Evolutionary conservation across 1,140 invertebrate genomes (phyloP).

Genomic region (Arctopsyche grandis): DNA sequence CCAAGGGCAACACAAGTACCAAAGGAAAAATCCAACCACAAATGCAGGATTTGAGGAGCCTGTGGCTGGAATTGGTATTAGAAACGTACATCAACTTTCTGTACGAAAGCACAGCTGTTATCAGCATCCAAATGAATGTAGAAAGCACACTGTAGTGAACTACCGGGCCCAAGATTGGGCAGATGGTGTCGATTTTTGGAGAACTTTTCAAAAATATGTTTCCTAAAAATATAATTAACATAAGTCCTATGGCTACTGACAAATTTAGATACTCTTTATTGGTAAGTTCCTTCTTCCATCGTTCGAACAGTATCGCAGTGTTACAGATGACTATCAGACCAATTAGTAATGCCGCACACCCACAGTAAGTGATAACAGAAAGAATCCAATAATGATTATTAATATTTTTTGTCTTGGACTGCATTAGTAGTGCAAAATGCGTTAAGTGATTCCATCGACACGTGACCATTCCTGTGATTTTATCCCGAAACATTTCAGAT

Average conservation of each 20-base stretch:
- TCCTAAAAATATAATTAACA: conserved; percentile 59
- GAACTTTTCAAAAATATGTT: conserved; percentile 57
- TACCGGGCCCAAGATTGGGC: conserved; percentile 61
- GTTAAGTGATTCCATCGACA: conserved; percentile 64
- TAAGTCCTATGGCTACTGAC: conserved; percentile 59
- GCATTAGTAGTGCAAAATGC: conserved; percentile 63
- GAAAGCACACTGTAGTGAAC: conserved; percentile 63
- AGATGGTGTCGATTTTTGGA: conserved; percentile 55
- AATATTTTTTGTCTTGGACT: conserved; percentile 55
- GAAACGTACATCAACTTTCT: conserved; percentile 62
- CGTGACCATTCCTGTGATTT: conserved; percentile 57
- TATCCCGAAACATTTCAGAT: conserved; percentile 51
- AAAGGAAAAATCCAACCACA: conserved; percentile 63
- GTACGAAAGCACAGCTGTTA: conserved; percentile 63
- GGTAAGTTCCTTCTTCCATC: conserved; percentile 63
- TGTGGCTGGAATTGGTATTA: conserved; percentile 60
- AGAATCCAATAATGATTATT: conserved; percentile 57
- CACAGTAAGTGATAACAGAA: conserved; percentile 60
- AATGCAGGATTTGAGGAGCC: conserved; percentile 60
- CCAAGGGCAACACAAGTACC: conserved; percentile 59
- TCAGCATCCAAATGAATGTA: conserved; percentile 66
- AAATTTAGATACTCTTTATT: conserved; percentile 65
- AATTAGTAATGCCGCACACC: conserved; percentile 61
- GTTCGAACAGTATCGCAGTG: conserved; percentile 61
- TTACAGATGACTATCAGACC: conserved; percentile 59